Evolutionary conservation across 1,140 invertebrate species (phyloP), one percentile per base, ranked within the genome.

Genomic region (Goniozus legneri): DNA sequence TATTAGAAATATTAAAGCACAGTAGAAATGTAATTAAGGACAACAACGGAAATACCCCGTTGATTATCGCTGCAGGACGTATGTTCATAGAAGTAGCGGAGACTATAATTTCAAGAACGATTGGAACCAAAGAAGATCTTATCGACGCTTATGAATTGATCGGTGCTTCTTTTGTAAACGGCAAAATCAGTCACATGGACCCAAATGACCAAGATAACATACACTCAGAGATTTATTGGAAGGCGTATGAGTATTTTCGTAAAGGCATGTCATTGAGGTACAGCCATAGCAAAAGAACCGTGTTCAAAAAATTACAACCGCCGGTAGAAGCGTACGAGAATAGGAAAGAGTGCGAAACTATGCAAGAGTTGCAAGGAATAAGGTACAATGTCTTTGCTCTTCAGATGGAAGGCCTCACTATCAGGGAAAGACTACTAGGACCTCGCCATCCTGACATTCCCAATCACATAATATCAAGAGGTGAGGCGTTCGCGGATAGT

Each of bases 151-250:
- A 89, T 43, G 94, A 97, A 69, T 76, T 97, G 37, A 73, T 97
- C 1, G 94, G 94, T 8, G 92, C 93, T 3, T 95, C 93, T 0
- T 96, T 86, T 80, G 92, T 88, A 16, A 95, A 95, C 67, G 92
- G 95, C 64, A 92, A 89, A n/a, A n/a, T n/a, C n/a, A n/a, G n/a
- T n/a, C n/a, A n/a, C n/a, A n/a, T n/a, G n/a, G n/a, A n/a, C n/a
- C n/a, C n/a, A n/a, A n/a, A n/a, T n/a, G n/a, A n/a, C n/a, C n/a
- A n/a, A n/a, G n/a, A n/a, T n/a, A n/a, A n/a, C n/a, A n/a, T n/a
- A n/a, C n/a, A n/a, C n/a, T n/a, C n/a, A 75, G 91, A 92, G 59
- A 88, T 88, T 74, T 93, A 95, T 69, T 88, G 88, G 31, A 71
- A 82, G 61, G 88, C 89, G 4, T 89, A 86, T 56, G 78, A 82